Percentiles rank a stretch among this genome's conserved stretches.
These are phyloP conservation scores for Eulacestoma nigropectus DNA, from an alignment of 2,113 vertebrate genomes.

Conservation along the genomic window DNA sequence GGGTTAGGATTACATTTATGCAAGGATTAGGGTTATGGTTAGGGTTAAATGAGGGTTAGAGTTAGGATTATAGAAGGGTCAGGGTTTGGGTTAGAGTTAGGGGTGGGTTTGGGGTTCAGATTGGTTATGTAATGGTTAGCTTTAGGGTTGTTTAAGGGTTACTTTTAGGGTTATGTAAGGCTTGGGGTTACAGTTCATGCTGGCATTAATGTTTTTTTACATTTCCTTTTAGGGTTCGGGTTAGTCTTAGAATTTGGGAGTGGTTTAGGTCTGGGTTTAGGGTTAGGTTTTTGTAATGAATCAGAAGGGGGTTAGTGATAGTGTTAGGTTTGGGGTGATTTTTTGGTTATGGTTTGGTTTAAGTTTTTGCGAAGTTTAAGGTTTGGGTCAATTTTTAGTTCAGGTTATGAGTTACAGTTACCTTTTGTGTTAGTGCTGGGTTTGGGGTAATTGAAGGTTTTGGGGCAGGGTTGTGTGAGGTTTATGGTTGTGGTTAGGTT, in stretches of 20 bases:
- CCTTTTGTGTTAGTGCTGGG: background rate
- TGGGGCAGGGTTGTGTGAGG: background rate
- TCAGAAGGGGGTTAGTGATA: background rate
- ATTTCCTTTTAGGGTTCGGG: fast-evolving
- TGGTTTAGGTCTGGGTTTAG: background rate
- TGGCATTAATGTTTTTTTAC: background rate
- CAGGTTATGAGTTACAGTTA: background rate
- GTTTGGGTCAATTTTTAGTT: background rate
- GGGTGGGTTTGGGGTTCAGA: background rate
- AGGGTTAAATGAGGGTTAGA: too few relatives aligned
- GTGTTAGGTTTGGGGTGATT: too few relatives aligned
- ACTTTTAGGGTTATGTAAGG: background rate
- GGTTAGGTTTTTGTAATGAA: background rate
- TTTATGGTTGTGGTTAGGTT: background rate
- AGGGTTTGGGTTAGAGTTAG: background rate
- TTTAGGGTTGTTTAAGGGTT: background rate
- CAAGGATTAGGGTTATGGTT: background rate
- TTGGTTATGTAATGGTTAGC: background rate
- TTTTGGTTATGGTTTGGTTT: background rate
- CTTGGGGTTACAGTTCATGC: background rate
- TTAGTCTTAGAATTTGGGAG: background rate
- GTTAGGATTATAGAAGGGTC: background rate
- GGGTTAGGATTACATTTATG: background rate
- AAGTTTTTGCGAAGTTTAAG: background rate
- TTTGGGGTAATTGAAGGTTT: background rate